Evolutionary conservation across 2,888 invertebrate species (phyloP), one percentile per base, ranked within the genome.

Genomic region (Harpalus rubripes): DNA sequence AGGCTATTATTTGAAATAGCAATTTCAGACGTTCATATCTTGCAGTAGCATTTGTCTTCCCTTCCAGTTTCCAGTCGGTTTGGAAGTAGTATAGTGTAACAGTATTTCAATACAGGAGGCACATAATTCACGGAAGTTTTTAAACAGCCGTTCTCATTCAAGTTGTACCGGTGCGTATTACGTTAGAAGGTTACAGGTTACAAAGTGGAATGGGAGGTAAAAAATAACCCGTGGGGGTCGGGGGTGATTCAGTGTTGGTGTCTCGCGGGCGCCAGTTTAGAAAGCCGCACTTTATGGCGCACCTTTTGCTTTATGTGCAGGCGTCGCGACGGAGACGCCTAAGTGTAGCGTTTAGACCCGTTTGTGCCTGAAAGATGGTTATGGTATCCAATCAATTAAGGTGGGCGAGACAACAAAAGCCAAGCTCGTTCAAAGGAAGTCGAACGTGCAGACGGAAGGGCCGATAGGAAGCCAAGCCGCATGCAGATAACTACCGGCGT

Each of bases 331-430:
- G 83, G 63, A 52, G 63, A 74, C 39, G 74, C 26, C 72, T n/a
- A 18, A 58, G 82, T 16, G 58, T 41, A 72, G 86, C 88, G 88
- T 88, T 88, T 87, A 87, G 88, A 87, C 87, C 88, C 88, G 87
- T 88, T 89, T 88, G 88, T 87, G 87, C 87, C 87, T 88, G 88
- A 89, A 87, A 88, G 87, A 89, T 89, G 87, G 87, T 88, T 88
- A 87, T 86, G 88, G 87, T 86, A 86, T 86, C 86, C 88, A 87
- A 89, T 88, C 88, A 88, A 88, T 88, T 88, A 88, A 87, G 88
- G 87, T 86, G 84, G 52, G 56, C 65, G 63, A 26, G 78, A 65
- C 84, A 79, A 72, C 74, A 76, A 84, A 84, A 84, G 82, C 81
- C 52, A 68, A 16, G 78, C 58, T 68, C 72, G 44, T 79, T 58